Evolutionary conservation across 2,113 vertebrate species (phyloP).

Genomic region (Hoplias malabaricus): DNA sequence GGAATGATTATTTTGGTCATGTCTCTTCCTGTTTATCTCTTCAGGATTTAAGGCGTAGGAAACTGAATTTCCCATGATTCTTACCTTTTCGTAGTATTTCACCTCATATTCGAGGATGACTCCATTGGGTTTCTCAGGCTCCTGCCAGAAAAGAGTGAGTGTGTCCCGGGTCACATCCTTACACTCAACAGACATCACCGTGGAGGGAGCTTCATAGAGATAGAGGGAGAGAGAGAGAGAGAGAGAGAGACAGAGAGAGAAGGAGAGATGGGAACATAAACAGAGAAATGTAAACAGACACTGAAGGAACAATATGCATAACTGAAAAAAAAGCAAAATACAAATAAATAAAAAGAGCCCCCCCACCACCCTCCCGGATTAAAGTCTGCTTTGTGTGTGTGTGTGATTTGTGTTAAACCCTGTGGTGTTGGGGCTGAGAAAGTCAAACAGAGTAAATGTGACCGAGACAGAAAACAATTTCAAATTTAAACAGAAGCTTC

Average conservation of each 20-base stretch:
- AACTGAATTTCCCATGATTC: neutral
- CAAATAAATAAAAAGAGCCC: neutral
- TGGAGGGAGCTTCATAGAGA: constrained; percentile 82
- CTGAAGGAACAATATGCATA: neutral
- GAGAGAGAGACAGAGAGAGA: neutral
- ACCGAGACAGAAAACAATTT: constrained; percentile 4
- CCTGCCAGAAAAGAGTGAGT: constrained; percentile 90
- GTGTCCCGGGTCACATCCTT: constrained; percentile 96
- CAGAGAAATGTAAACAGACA: neutral
- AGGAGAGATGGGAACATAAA: neutral
- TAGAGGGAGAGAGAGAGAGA: constrained; percentile 39
- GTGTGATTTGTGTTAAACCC: constrained; percentile 53
- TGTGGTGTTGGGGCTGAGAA: constrained; percentile 56
- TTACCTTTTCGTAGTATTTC: constrained; percentile 98
- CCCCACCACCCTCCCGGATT: constrained; percentile 4
- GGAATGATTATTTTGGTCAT: constrained; percentile 10
- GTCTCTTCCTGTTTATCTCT: constrained; percentile 33
- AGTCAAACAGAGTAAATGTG: constrained; percentile 54
- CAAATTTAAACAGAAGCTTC: neutral
- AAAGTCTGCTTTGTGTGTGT: constrained; percentile 37
- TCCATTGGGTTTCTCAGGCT: constrained; percentile 92
- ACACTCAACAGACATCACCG: constrained; percentile 88
- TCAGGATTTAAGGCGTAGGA: neutral
- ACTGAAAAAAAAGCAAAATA: neutral
- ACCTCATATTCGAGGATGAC: constrained; percentile 98